A percentile compares a stretch with the other conserved stretches of the same genome.
phyloP scores from a whole-genome alignment of 2,888 invertebrate genomes.

The Hirudinaria manillensis region DNA sequence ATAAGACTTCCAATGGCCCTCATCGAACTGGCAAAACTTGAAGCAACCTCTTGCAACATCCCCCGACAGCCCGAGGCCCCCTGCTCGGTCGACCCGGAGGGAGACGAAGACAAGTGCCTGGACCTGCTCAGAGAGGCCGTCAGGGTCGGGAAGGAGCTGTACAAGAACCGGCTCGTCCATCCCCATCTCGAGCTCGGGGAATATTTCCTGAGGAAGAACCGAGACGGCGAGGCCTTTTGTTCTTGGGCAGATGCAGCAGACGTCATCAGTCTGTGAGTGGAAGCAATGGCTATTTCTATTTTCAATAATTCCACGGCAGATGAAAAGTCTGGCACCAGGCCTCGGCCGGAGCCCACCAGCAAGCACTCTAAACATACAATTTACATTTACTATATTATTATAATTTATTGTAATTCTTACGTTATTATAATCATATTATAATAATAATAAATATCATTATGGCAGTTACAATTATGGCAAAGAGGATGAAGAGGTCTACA shows the following conservation, averaged over 20 bases:
- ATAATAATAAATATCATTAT: no score
- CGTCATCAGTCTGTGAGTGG: constrained; percentile 4
- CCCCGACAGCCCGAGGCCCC: no score
- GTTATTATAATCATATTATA: background rate
- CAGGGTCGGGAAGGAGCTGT: background rate
- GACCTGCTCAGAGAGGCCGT: background rate
- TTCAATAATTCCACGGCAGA: background rate
- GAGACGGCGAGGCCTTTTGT: background rate
- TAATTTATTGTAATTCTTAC: background rate
- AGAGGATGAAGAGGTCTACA: constrained; percentile 28
- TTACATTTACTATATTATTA: background rate
- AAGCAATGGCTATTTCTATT: background rate
- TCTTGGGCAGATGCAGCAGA: background rate
- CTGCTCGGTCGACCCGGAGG: no score
- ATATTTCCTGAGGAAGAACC: background rate
- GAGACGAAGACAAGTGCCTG: background rate
- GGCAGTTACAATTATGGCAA: constrained; percentile 14
- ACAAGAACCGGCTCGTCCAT: background rate
- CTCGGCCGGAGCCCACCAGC: no score
- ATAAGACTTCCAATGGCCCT: background rate
- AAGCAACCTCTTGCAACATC: background rate
- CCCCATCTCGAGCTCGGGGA: background rate
- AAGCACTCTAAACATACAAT: no score
- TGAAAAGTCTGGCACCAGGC: background rate
- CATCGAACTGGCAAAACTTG: background rate